Percentiles rank a stretch among this genome's conserved stretches.
These are phyloP conservation scores for Phengaris arion DNA, from an alignment of 2,888 invertebrate genomes.

Conservation along the genomic window DNA sequence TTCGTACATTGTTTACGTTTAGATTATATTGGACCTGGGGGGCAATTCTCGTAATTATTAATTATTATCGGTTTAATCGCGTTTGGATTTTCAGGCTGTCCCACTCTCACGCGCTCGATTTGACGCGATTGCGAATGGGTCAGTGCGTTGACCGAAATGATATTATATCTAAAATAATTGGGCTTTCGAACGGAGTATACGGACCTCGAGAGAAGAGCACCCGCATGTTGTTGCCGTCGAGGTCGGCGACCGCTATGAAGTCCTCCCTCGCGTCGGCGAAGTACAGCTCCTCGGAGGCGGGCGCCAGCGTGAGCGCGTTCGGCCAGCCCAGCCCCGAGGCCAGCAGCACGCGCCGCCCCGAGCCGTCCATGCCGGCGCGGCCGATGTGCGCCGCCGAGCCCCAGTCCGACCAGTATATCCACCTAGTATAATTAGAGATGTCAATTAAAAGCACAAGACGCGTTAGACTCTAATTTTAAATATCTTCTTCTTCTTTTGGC, in stretches of 20 bases:
- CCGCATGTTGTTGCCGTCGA: constrained; percentile 86
- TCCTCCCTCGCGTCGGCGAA: constrained; percentile 94
- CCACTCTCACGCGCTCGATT: too few species aligned
- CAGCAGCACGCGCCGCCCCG: constrained; percentile 82
- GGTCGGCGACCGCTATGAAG: constrained; percentile 90
- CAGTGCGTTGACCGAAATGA: too few species aligned
- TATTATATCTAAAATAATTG: too few species aligned
- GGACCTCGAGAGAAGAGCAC: constrained; percentile 84
- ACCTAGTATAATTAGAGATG: constrained; percentile 48
- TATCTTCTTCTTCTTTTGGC: too few species aligned
- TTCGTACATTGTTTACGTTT: too few species aligned
- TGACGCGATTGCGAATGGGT: too few species aligned
- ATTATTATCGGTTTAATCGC: too few species aligned
- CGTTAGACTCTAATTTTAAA: too few species aligned
- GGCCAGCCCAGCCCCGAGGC: constrained; percentile 89
- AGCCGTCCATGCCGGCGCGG: constrained; percentile 91
- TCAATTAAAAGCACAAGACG: too few species aligned
- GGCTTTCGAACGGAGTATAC: not conserved
- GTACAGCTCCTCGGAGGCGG: constrained; percentile 87
- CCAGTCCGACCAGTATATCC: constrained; percentile 94
- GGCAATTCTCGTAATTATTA: too few species aligned
- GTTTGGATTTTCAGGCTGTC: too few species aligned
- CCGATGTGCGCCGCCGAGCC: constrained; percentile 90
- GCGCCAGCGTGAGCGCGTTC: constrained; percentile 89
- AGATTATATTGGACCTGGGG: too few species aligned